Evolutionary conservation across 2,888 invertebrate species (phyloP).

Genomic region (Anoplius nigerrimus): DNA sequence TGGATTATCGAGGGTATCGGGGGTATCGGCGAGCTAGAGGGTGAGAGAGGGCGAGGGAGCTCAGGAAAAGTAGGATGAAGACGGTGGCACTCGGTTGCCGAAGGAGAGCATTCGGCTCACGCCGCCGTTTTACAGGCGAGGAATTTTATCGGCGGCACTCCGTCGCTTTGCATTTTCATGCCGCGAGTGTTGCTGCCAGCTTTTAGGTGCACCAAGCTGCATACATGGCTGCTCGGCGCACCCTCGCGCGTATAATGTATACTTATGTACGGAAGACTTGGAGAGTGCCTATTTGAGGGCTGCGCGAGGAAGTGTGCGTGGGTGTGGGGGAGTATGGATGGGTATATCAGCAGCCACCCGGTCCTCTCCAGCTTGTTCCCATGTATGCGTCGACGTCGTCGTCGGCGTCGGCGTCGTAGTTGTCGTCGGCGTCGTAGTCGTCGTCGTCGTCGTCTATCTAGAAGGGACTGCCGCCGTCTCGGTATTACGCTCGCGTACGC

Average conservation of each 20-base stretch:
- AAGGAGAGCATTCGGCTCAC: slow-evolving; percentile 67
- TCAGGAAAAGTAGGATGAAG: slow-evolving; percentile 27
- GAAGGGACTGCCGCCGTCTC: too few relatives aligned
- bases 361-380: too few relatives aligned
- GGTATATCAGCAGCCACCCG: not conserved
- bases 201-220: slow-evolving; percentile 35
- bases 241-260: slow-evolving; percentile 14
- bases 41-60: slow-evolving; percentile 6
- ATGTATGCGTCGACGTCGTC: too few relatives aligned
- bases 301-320: slow-evolving; percentile 22
- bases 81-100: slow-evolving; percentile 18
- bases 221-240: slow-evolving; percentile 23
- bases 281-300: slow-evolving; percentile 45
- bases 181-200: slow-evolving; percentile 55
- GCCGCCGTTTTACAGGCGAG: slow-evolving; percentile 71
- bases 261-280: slow-evolving; percentile 27
- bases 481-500: too few relatives aligned
- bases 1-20: slow-evolving; percentile 63
- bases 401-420: too few relatives aligned
- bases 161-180: slow-evolving; percentile 69
- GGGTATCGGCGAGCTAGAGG: not conserved
- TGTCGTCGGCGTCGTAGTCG: too few relatives aligned
- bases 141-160: slow-evolving; percentile 71
- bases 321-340: not conserved
- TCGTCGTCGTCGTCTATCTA: too few relatives aligned